Evolutionary conservation across 30 jellyfish, hydroid and myxozoan species (phyloP), one percentile per base, ranked within the genome.

Genomic region (Hydractinia symbiolongicarpus): DNA sequence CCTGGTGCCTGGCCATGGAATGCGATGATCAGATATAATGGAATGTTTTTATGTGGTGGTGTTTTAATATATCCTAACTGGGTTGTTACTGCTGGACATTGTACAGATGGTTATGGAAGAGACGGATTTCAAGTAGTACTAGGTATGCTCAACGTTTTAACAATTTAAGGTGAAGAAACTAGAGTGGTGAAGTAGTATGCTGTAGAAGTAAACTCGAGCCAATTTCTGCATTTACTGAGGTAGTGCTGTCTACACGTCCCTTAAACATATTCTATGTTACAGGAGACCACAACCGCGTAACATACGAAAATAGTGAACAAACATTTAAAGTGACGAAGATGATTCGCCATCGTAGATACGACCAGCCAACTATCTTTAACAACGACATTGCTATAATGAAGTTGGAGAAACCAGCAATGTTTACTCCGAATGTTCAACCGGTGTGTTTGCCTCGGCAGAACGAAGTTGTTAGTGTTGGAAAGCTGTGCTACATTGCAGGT

Each of bases 51-150:
- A 13, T 64, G 74, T 64, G 74, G 74, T 2, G 74, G 74, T 13
- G 74, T 64, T 6, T 51, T 64, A 6, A 6, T 64, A 6, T 64
- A 4, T 7, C 74, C 74, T n/a, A 51, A 64, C 7, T 64, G 74
- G 74, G 16, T 64, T 9, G 74, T 64, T 6, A 64, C 74, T 64
- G 74, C 74, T 44, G 74, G 52, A 64, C 74, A 64, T 13, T 64
- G 74, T 13, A 64, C 74, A 44, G 74, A n/a, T 13, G 74, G 74
- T 64, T 64, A 13, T 51, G 74, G 40, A 44, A 64, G 19, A 1
- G 40, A 64, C 9, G 19, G 40, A 44, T 6, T 64, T 2, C 9
- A 7, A 13, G 74, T 64, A n/a, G 40, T 64, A 4, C 74, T 64
- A 6, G 74, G 74, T 64, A 64, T 6, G 9, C 9, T 64, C 44